A percentile compares a stretch with the other conserved stretches of the same genome.
Evolutionary conservation across 2,888 invertebrate species (phyloP).

Genomic region (Philhelius pedissequus): DNA sequence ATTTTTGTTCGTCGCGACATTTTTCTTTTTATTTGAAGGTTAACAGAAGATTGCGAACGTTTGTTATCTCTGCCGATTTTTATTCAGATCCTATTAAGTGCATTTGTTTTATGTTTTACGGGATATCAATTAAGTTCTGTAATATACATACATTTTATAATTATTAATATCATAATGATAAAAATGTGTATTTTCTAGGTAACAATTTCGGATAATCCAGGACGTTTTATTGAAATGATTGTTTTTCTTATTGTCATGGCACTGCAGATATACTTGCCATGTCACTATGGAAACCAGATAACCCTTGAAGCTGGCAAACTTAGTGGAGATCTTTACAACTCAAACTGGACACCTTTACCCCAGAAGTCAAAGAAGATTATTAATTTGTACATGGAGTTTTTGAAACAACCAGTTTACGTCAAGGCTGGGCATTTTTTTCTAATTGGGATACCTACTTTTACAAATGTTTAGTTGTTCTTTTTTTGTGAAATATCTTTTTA

Average conservation of each 20-base stretch:
- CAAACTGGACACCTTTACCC: conserved; percentile 73
- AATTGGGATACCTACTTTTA: conserved; percentile 74
- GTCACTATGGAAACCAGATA: conserved; percentile 74
- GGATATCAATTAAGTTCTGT: conserved; percentile 72
- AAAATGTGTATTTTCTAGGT: neutral
- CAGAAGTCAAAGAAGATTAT: conserved; percentile 71
- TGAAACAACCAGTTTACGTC: conserved; percentile 72
- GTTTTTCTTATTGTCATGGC: conserved; percentile 72
- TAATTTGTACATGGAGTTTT: conserved; percentile 73
- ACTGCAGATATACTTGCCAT: conserved; percentile 75
- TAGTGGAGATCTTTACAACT: conserved; percentile 71
- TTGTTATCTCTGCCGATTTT: conserved; percentile 71
- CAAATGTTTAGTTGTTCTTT: conserved; percentile 70
- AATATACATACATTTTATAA: neutral
- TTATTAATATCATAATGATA: neutral
- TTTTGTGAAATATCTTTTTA: neutral
- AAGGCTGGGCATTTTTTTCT: conserved; percentile 73
- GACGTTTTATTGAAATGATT: conserved; percentile 56
- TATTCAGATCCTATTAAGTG: conserved; percentile 73
- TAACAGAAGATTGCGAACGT: conserved; percentile 29
- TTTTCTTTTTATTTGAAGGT: neutral
- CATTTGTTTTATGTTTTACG: conserved; percentile 72
- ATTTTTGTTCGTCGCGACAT: neutral
- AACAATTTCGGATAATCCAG: conserved; percentile 25
- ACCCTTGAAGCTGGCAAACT: conserved; percentile 71